A percentile compares a stretch with the other conserved stretches of the same genome.
Evolutionary conservation across 2,113 vertebrate species (phyloP).

Genomic region (Boleophthalmus pectinirostris): DNA sequence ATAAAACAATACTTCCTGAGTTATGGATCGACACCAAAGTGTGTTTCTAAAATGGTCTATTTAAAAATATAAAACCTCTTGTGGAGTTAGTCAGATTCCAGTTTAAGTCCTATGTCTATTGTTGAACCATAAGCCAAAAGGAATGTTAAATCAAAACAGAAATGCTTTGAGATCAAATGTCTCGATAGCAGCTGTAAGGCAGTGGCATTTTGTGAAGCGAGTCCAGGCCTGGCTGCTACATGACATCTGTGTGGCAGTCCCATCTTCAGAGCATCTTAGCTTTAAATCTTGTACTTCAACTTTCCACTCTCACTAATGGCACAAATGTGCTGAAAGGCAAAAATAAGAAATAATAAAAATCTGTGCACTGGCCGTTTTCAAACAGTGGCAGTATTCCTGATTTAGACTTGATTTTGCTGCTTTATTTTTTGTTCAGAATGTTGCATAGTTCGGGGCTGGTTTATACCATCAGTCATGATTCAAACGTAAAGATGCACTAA

Average conservation of each 20-base stretch:
- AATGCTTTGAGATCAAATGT: conserved; percentile 37
- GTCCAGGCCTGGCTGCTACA: conserved; percentile 29
- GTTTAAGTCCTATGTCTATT: conserved; percentile 14
- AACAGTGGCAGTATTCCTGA: background rate
- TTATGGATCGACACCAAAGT: background rate
- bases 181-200: conserved; percentile 44
- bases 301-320: conserved; percentile 89
- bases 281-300: conserved; percentile 88
- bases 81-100: conserved; percentile 7
- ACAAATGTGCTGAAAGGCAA: conserved; percentile 84
- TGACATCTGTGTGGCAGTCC: conserved; percentile 29
- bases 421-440: background rate
- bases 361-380: background rate
- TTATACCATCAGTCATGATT: background rate
- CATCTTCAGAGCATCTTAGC: conserved; percentile 10
- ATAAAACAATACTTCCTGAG: conserved; percentile 26
- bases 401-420: background rate
- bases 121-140: conserved; percentile 25
- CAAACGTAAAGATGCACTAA: background rate
- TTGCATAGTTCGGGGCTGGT: background rate
- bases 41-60: background rate
- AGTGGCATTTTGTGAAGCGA: conserved; percentile 31
- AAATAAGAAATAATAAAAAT: conserved; percentile 10
- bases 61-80: background rate
- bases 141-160: conserved; percentile 38